Evolutionary conservation across 2,888 invertebrate genomes (phyloP).

Genomic region (Tenthredo livida): DNA sequence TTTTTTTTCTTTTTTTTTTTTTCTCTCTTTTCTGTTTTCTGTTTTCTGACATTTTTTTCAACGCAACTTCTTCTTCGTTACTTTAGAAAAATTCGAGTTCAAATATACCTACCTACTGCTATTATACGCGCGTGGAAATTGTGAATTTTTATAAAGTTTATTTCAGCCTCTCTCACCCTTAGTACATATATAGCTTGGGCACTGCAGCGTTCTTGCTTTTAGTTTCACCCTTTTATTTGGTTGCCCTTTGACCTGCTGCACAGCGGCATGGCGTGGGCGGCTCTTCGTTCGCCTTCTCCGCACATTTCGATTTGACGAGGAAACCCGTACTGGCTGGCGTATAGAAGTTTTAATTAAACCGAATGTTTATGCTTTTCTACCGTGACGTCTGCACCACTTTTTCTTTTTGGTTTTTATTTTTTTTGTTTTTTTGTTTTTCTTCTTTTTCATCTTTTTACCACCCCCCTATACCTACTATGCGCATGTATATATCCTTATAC

Average conservation of each 20-base stretch:
- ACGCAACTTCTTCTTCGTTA: not conserved
- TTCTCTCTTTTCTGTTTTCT: not conserved
- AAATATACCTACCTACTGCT: not conserved
- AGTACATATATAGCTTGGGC: not conserved
- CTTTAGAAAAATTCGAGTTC: not conserved
- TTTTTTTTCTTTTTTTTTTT: not conserved
- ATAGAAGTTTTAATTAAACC: conserved; percentile 46
- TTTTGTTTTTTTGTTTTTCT: not conserved
- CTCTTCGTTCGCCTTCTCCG: not conserved
- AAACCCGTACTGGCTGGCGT: not conserved
- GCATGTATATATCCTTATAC: not conserved
- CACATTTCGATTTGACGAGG: conserved; percentile 26
- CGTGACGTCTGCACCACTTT: not conserved
- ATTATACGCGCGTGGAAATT: not conserved
- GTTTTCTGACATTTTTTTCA: not conserved
- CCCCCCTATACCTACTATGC: not conserved
- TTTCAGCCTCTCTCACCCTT: not conserved
- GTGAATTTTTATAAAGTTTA: not conserved
- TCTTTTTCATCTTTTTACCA: not conserved
- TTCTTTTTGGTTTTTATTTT: not conserved
- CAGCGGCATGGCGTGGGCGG: not conserved
- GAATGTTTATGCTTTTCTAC: conserved; percentile 39
- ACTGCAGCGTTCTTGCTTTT: conserved; percentile 20
- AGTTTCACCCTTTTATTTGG: conserved; percentile 34
- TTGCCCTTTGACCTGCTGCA: conserved; percentile 37